Evolutionary conservation across 2,113 vertebrate species (phyloP), one percentile per base, ranked within the genome.

Genomic region (Coreoperca whiteheadi): DNA sequence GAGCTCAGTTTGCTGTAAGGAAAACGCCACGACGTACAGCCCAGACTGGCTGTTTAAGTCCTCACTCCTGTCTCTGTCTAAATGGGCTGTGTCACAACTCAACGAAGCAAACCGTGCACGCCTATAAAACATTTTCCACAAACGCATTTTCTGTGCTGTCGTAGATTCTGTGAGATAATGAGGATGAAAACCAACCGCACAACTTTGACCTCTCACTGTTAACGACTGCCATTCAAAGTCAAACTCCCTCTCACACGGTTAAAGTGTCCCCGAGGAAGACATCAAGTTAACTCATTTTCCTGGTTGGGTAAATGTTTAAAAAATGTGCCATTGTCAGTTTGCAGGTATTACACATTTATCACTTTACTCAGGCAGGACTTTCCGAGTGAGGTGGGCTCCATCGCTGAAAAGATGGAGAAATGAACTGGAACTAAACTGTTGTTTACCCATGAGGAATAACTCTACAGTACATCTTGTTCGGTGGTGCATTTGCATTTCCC

Each of bases 11-110:
- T 12, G 46, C 77, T 51, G 20, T 84, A 87, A 94, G 94, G 91
- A 91, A 82, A 82, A 82, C 34, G 87, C 18, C 83, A 72, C 87
- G 89, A 94, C 83, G 60, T 89, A 82, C 79, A 41, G 65, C 86
- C 85, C 73, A 82, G 86, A 34, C 48, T 37, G 63, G 56, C 65
- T 75, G 51, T 73, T 84, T 68, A 51, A 69, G 72, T 39, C 74
- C 37, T 74, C 70, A 2, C 61, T 74, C 70, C 79, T 21, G 34
- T 79, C 77, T 74, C 41, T 51, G 67, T 61, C 56, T 59, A 83
- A 86, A 87, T 25, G 41, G 78, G 43, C 85, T 4, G 57, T 66
- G 65, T 80, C 83, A 25, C 74, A 73, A 64, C 66, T 74, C 73
- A 69, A 39, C 53, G 74, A 69, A 67, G 57, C 77, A 63, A 79